Evolutionary conservation across 2,888 invertebrate genomes (phyloP).

Genomic region (Ferdinandea cuprea): DNA sequence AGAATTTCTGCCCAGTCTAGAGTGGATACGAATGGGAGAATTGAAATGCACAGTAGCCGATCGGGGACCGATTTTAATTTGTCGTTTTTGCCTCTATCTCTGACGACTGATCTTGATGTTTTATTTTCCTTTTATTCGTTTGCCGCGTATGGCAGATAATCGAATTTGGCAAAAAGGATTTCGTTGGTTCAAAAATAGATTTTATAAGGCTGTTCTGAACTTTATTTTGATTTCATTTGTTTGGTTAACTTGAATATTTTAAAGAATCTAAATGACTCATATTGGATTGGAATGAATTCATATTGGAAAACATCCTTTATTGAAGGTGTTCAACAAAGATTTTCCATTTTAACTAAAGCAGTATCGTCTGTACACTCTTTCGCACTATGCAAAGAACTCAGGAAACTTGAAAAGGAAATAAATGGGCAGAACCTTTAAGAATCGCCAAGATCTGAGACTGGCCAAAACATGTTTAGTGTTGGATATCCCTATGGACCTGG

Average conservation of each 20-base stretch:
- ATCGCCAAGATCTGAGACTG: too few species aligned
- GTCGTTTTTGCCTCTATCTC: conserved; percentile 75
- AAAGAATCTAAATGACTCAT: too few species aligned
- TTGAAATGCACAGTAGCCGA: conserved; percentile 72
- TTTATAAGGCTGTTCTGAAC: conserved; percentile 17
- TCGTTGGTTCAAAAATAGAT: conserved; percentile 1
- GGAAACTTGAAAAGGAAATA: too few species aligned
- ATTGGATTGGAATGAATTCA: too few species aligned
- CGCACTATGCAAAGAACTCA: too few species aligned
- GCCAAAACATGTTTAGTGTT: too few species aligned
- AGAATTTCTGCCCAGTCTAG: conserved; percentile 42
- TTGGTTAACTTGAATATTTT: neutral
- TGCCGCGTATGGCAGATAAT: conserved; percentile 48
- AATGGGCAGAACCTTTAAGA: too few species aligned
- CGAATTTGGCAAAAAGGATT: conserved; percentile 64
- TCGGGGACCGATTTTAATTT: conserved; percentile 74
- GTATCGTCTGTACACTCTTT: too few species aligned
- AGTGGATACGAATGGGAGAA: conserved; percentile 19
- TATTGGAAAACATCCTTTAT: too few species aligned
- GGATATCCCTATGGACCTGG: too few species aligned
- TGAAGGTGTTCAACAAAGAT: too few species aligned
- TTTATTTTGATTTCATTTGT: conserved; percentile 13
- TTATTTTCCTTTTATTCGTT: conserved; percentile 67
- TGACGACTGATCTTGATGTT: conserved; percentile 75
- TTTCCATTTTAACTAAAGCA: too few species aligned